phyloP scores from a whole-genome alignment of 2,113 vertebrate species.

The Zonotrichia leucophrys region DNA sequence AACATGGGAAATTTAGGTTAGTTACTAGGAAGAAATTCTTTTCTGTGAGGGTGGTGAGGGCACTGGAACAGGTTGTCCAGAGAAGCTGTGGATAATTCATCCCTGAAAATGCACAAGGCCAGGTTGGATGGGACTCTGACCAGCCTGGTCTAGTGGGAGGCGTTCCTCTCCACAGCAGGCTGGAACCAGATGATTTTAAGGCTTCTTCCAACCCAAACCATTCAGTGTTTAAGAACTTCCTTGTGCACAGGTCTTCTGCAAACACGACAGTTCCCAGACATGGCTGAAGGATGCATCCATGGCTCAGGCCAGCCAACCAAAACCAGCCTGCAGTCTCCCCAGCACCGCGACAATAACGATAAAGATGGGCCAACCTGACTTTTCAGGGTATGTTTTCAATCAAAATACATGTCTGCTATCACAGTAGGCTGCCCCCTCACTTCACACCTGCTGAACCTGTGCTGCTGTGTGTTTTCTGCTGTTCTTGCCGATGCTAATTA shows the following conservation, averaged over 20 bases:
- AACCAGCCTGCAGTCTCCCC: not conserved
- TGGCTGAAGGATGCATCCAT: not conserved
- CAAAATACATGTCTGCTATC: not conserved
- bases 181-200: not conserved
- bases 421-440: not conserved
- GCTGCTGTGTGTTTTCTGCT: not conserved
- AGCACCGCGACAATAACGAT: accelerated
- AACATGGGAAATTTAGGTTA: not conserved
- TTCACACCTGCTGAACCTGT: not conserved
- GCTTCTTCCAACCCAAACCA: not conserved
- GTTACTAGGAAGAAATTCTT: not conserved
- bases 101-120: not conserved
- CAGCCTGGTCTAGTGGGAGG: not conserved
- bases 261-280: not conserved
- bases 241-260: accelerated
- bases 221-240: not conserved
- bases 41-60: not conserved
- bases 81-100: not conserved
- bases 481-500: not conserved
- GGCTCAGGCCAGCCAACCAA: not conserved
- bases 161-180: not conserved
- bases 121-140: not conserved
- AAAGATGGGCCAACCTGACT: accelerated
- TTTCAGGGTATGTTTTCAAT: not conserved
- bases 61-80: not conserved